A percentile compares a stretch with the other conserved stretches of the same genome.
Conservation (phyloP, 2,113 vertebrate species). For the Pampusana beccarii region DNA sequence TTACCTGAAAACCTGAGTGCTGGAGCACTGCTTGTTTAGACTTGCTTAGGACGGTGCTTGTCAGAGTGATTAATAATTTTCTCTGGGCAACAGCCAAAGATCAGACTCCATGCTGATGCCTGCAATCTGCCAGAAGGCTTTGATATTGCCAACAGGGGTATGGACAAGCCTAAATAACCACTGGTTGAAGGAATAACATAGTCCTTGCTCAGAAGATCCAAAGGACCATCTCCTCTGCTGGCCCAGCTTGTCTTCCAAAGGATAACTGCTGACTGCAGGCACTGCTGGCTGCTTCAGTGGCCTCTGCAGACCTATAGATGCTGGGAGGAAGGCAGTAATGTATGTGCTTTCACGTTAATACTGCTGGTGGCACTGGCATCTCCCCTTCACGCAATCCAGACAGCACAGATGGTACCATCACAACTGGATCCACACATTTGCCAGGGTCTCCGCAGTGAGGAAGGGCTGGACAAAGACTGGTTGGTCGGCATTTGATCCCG, state of each 20-base stretch:
- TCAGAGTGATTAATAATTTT: not conserved
- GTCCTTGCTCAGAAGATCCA: not conserved
- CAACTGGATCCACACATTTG: not conserved
- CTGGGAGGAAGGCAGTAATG: not conserved
- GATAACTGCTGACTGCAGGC: not conserved
- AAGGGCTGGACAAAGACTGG: not conserved
- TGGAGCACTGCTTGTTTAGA: not conserved
- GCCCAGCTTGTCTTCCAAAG: not conserved
- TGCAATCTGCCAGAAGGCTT: conserved; percentile 5
- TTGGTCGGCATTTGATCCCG: not conserved
- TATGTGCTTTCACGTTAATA: not conserved
- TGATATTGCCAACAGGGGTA: not conserved
- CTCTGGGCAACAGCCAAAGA: conserved; percentile 15
- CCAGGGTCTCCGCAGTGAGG: not conserved
- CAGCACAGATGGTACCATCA: not conserved
- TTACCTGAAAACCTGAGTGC: not conserved
- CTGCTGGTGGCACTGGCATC: not conserved
- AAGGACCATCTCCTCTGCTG: not conserved
- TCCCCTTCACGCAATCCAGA: rapidly evolving
- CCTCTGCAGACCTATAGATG: not conserved
- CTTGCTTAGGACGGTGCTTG: not conserved
- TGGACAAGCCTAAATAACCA: not conserved
- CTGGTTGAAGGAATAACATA: not conserved
- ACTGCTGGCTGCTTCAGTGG: not conserved
- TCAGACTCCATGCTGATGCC: conserved; percentile 4